These are phyloP conservation scores for Promerops cafer DNA, from an alignment of 2,113 vertebrate genomes.

Conservation along the genomic window DNA sequence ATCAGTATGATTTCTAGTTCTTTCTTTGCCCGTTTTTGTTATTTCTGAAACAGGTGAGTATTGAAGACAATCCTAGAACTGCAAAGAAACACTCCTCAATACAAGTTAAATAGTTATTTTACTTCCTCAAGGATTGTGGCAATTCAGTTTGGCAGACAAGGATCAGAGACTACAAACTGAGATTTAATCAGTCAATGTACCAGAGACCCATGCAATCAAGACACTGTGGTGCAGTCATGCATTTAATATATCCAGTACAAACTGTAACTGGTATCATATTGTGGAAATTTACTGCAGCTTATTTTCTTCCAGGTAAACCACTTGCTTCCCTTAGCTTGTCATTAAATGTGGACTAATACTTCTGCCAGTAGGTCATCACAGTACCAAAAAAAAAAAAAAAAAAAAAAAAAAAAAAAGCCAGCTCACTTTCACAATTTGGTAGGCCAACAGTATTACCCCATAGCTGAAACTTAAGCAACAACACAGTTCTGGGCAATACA, in stretches of 20 bases:
- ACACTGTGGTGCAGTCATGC: not conserved
- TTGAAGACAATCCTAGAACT: not conserved
- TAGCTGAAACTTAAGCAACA: not conserved
- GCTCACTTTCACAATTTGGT: not conserved
- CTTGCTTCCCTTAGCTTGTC: not conserved
- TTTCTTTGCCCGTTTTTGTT: not conserved
- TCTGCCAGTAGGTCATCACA: not conserved
- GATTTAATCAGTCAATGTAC: not conserved
- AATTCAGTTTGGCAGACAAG: not conserved
- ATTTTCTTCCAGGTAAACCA: not conserved
- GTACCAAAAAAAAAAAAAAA: not conserved
- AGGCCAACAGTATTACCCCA: not conserved
- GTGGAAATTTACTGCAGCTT: not conserved
- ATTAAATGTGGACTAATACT: not conserved
- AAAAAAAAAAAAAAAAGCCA: not conserved
- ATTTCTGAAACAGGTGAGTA: not conserved
- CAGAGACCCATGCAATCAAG: not conserved
- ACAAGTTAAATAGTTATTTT: not conserved
- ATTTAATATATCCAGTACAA: not conserved
- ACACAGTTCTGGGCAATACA: not conserved
- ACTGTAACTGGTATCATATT: not conserved
- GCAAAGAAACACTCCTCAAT: not conserved
- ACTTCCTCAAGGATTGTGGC: not conserved
- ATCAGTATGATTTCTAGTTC: not conserved
- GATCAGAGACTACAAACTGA: not conserved